These are phyloP conservation scores for Terrapene triunguis DNA, from an alignment of 2,113 vertebrate genomes.

Conservation along the genomic window DNA sequence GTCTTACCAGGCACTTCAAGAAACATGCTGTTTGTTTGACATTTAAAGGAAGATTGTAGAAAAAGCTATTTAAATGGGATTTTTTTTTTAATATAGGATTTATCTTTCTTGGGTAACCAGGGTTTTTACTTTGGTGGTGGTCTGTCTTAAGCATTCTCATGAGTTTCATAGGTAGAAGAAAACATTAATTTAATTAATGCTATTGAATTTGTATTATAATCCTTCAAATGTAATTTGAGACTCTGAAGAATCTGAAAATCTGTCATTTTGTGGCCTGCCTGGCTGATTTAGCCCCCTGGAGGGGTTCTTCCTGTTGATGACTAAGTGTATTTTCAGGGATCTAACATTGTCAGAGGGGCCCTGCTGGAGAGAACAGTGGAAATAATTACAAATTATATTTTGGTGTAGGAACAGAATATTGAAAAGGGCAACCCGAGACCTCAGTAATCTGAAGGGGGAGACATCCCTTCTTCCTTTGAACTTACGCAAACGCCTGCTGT, in stretches of 20 bases:
- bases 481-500: background rate
- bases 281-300: background rate
- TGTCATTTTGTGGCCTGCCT: background rate
- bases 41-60: slow-evolving; percentile 34
- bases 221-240: background rate
- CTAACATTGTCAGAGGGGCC: background rate
- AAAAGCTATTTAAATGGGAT: slow-evolving; percentile 33
- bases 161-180: slow-evolving; percentile 53
- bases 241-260: background rate
- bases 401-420: background rate
- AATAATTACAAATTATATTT: background rate
- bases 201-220: slow-evolving; percentile 67
- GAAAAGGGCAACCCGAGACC: background rate
- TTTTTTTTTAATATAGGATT: slow-evolving; percentile 22
- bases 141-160: slow-evolving; percentile 47
- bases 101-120: slow-evolving; percentile 20
- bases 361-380: background rate
- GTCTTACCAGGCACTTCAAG: slow-evolving; percentile 44
- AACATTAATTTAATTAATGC: slow-evolving; percentile 33
- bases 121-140: slow-evolving; percentile 16
- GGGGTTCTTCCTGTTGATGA: accelerated
- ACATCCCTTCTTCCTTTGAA: background rate
- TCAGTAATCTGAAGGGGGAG: background rate
- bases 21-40: slow-evolving; percentile 14
- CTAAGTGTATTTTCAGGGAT: background rate